Evolutionary conservation across 2,113 vertebrate species (phyloP).

Genomic region (Aspidoscelis tigris): DNA sequence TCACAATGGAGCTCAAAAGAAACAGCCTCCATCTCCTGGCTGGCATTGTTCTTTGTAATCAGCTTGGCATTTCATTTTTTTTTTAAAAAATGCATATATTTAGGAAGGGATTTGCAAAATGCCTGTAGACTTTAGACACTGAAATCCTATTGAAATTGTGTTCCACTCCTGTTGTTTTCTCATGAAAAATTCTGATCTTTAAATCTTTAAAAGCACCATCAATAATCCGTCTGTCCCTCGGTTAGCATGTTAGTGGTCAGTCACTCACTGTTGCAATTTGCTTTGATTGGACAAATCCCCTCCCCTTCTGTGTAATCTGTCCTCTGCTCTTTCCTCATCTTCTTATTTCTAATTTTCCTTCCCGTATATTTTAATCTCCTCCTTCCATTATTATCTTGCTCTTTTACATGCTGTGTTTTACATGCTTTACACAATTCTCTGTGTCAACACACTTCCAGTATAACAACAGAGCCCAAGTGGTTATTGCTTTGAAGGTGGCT

Average conservation of each 20-base stretch:
- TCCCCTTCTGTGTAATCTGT: background rate
- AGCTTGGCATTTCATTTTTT: constrained; percentile 71
- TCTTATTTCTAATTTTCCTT: background rate
- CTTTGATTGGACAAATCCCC: background rate
- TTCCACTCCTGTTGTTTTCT: constrained; percentile 33
- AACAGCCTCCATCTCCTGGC: constrained; percentile 62
- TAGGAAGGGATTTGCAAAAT: constrained; percentile 56
- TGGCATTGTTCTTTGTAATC: constrained; percentile 74
- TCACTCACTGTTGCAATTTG: background rate
- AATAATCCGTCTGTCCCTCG: constrained; percentile 6
- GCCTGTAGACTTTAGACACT: constrained; percentile 18
- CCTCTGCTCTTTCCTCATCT: background rate
- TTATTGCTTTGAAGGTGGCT: too few relatives aligned
- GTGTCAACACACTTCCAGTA: too few relatives aligned
- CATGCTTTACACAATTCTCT: too few relatives aligned
- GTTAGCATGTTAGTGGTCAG: background rate
- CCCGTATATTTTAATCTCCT: background rate
- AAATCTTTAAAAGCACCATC: constrained; percentile 19
- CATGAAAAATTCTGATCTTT: background rate
- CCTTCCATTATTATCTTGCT: background rate
- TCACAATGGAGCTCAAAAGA: constrained; percentile 68
- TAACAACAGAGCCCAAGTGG: too few relatives aligned
- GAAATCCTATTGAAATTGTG: constrained; percentile 13
- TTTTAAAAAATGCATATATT: constrained; percentile 47
- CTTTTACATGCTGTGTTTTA: background rate